Conservation (phyloP, 2,113 vertebrate species). For the Bubo scandiacus region DNA sequence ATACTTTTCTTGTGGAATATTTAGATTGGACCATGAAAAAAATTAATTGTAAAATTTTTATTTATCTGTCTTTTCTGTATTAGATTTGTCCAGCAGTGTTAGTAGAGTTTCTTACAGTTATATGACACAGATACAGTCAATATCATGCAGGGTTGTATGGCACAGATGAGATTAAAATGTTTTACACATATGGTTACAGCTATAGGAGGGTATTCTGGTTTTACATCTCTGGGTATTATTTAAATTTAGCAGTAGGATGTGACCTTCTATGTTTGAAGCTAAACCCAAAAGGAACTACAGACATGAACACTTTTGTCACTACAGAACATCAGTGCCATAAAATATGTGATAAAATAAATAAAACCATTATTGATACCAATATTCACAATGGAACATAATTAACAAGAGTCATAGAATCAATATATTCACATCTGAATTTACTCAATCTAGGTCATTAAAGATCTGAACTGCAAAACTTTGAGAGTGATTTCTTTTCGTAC, state of each 20-base stretch:
- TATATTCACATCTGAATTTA: background rate
- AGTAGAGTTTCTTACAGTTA: background rate
- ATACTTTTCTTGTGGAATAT: background rate
- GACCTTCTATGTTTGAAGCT: background rate
- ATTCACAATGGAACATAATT: background rate
- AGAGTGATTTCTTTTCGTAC: background rate
- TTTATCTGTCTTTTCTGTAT: background rate
- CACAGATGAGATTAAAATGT: background rate
- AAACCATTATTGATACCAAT: background rate
- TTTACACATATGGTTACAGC: background rate
- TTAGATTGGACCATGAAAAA: background rate
- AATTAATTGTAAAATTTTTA: background rate
- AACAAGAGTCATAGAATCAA: background rate
- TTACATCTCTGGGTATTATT: background rate
- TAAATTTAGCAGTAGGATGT: background rate
- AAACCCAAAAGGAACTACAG: background rate
- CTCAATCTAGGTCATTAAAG: background rate
- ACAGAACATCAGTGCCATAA: background rate
- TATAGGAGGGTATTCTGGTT: background rate
- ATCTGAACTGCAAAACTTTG: background rate
- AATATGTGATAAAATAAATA: background rate
- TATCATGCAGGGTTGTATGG: background rate
- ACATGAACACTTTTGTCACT: background rate
- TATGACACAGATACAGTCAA: background rate
- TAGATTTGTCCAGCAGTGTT: background rate